Base-by-base conservation (phyloP, 2,888 invertebrate species). In the Nebria brevicollis region DNA sequence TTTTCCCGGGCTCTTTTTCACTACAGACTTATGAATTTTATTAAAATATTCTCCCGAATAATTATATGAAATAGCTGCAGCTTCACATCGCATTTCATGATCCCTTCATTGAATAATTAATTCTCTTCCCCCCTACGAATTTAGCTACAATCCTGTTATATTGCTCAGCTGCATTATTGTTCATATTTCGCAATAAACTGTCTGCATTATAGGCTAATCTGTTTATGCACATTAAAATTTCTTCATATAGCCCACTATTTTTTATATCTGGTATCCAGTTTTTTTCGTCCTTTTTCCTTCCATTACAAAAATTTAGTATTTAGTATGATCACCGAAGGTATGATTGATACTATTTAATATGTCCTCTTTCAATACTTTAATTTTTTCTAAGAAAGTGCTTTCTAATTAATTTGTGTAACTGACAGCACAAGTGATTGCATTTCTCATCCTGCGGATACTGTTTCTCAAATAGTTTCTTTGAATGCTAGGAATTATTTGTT, bases 161-260 rank as follows among this genome's bases (percentile, higher is more conserved):
- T 20, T 20, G 20, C 20, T 20, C 20, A 20, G 20, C 20, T 20
- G 20, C 20, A 65, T 75, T 75, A 65, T 75, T 75, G 13, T 34
- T 25, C 76, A 76, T 76, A 15, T 76, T 76, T 11, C 25, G 66
- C 13, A 76, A 11, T n/a, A 76, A 76, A 66, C 76, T 76, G 25
- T 76, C 68, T n/a, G 76, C n/a, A 66, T 76, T 76, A 41, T n/a
- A 11, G 4, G 76, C 76, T 10, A 76, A 25, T 15, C 76, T 43
- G 66, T 76, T 66, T 76, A 76, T 34, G n/a, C 76, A 76, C 15
- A 66, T 25, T 5, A 76, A n/a, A 25, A 76, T 34, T 66, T 76
- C 76, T 66, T 76, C 76, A 66, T 68, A 77, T 26, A 43, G 10
- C 43, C 43, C 43, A 43, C 7, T 43, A 43, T 6, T 43, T 43